Evolutionary conservation across 2,797 vertebrate genomes (phyloP).

Genomic region (Micrastur ruficollis): DNA sequence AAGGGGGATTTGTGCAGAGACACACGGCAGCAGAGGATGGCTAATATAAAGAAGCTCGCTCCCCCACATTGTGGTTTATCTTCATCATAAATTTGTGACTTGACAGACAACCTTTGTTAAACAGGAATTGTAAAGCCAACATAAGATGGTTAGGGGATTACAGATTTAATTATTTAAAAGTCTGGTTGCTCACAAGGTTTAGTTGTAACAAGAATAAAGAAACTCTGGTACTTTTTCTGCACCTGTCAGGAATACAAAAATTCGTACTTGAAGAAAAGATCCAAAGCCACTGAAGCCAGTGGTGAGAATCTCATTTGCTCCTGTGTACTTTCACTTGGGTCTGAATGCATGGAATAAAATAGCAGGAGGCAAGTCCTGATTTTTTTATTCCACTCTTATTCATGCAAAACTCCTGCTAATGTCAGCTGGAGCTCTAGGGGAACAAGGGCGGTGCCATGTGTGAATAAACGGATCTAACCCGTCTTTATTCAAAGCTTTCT

Average conservation of each 20-base stretch:
- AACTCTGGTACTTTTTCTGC: neutral
- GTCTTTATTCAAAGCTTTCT: neutral
- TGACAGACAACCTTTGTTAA: conserved; percentile 21
- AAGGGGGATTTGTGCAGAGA: neutral
- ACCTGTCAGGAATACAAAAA: neutral
- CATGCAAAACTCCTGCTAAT: neutral
- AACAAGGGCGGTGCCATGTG: neutral
- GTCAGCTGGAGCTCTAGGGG: neutral
- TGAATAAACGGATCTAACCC: neutral
- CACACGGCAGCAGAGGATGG: neutral
- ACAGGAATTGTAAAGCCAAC: neutral
- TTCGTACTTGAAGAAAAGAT: neutral
- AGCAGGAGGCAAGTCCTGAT: neutral
- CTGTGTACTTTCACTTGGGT: neutral
- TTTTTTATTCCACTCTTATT: neutral
- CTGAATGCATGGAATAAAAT: neutral
- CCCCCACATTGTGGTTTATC: neutral
- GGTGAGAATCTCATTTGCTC: neutral
- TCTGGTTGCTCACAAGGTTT: neutral
- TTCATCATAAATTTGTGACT: conserved; percentile 52
- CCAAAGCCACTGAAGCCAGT: neutral
- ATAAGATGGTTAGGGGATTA: neutral
- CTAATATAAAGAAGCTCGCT: neutral
- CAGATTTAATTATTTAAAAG: neutral
- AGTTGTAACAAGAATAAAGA: neutral